Evolutionary conservation across 2,797 vertebrate species (phyloP).

Genomic region (Fundulus diaphanus): DNA sequence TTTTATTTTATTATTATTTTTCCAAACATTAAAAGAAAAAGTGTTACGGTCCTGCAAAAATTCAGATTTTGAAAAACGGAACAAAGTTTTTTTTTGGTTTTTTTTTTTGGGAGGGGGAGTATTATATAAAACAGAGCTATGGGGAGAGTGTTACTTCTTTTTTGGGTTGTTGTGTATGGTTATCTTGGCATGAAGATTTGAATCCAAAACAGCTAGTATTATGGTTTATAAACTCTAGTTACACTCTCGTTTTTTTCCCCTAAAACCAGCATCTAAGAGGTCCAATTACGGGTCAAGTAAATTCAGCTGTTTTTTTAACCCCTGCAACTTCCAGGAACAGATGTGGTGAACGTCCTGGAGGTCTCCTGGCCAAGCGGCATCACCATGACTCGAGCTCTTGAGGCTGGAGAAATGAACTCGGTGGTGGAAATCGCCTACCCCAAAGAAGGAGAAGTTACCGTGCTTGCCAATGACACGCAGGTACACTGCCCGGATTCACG

Average conservation of each 20-base stretch:
- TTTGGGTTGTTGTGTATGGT: not conserved
- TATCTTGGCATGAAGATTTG: not conserved
- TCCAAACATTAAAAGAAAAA: not conserved
- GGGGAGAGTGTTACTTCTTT: too few species aligned
- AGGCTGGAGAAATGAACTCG: constrained; percentile 84
- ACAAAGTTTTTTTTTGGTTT: not conserved
- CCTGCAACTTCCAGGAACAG: constrained; percentile 76
- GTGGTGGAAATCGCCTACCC: constrained; percentile 88
- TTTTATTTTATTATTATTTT: too few species aligned
- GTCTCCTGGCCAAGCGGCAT: constrained; percentile 89
- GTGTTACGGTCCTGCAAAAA: not conserved
- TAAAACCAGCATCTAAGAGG: too few species aligned
- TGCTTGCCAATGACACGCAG: constrained; percentile 74
- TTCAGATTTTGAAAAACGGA: not conserved
- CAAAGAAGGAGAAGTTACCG: constrained; percentile 43
- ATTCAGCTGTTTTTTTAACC: not conserved
- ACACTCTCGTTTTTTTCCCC: too few species aligned
- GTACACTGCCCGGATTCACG: constrained; percentile 55
- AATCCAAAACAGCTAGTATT: not conserved
- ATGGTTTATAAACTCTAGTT: not conserved
- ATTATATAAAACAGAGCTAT: not conserved
- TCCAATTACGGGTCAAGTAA: not conserved
- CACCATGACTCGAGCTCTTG: constrained; percentile 72
- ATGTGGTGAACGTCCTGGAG: constrained; percentile 86
- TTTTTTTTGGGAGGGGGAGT: too few species aligned